Conservation (phyloP, 1,140 invertebrate species). For the Hesperophylax magnus region DNA sequence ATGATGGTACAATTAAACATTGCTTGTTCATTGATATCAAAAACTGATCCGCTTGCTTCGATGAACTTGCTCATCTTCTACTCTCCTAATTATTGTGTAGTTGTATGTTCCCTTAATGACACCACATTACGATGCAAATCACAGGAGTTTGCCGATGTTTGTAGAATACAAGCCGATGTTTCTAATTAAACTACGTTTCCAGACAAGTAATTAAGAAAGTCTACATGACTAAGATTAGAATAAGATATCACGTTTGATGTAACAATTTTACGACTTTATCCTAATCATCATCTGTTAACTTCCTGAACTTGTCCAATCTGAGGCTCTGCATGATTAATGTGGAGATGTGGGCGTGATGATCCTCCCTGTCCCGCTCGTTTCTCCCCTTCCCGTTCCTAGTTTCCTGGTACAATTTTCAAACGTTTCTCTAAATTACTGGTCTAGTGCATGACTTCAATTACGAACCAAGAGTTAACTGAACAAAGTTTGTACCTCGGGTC, state of each 20-base stretch:
- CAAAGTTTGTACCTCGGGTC: background rate
- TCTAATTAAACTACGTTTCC: too few species aligned
- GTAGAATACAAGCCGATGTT: too few species aligned
- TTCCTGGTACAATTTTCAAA: constrained; percentile 24
- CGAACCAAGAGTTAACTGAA: constrained; percentile 31
- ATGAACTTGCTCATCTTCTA: too few species aligned
- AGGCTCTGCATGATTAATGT: constrained; percentile 13
- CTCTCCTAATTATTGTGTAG: too few species aligned
- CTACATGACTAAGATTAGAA: background rate
- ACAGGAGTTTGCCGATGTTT: too few species aligned
- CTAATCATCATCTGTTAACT: constrained; percentile 21
- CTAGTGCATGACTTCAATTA: constrained; percentile 43
- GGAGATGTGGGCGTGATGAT: constrained; percentile 21
- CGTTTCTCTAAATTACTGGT: constrained; percentile 44
- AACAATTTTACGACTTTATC: constrained; percentile 9
- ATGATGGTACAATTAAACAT: too few species aligned
- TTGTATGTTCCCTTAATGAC: too few species aligned
- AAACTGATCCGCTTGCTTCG: too few species aligned
- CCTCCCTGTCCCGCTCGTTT: constrained; percentile 7
- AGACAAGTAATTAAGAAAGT: too few species aligned
- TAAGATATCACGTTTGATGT: background rate
- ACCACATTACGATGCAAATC: too few species aligned
- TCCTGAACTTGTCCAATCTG: constrained; percentile 18
- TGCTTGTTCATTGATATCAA: too few species aligned
- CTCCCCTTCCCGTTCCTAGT: background rate